phyloP scores from a whole-genome alignment of 1,140 invertebrate species.

The Drosophila neocordata region DNA sequence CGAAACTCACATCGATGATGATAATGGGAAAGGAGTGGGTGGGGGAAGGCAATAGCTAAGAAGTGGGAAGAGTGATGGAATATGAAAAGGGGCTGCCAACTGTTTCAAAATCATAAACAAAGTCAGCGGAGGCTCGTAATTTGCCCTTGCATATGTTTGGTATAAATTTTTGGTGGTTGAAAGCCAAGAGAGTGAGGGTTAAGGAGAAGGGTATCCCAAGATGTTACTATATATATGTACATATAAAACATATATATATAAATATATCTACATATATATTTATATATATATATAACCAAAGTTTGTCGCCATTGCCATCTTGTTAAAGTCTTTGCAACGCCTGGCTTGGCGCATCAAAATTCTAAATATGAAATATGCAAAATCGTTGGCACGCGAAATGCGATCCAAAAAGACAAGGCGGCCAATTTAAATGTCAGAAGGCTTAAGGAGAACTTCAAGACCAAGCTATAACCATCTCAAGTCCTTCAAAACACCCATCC shows the following conservation, averaged over 20 bases:
- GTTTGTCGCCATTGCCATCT: constrained; percentile 3
- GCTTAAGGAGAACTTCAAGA: constrained; percentile 20
- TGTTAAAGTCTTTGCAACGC: constrained; percentile 12
- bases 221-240: not conserved
- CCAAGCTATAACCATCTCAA: not conserved
- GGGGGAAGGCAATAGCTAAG: too few species aligned
- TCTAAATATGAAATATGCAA: constrained; percentile 66
- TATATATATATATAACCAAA: not conserved
- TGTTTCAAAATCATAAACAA: constrained; percentile 35
- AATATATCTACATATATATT: not conserved
- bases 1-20: not conserved
- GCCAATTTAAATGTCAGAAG: constrained; percentile 21
- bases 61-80: not conserved
- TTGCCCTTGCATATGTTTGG: constrained; percentile 51
- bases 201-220: not conserved
- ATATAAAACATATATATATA: not conserved
- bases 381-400: constrained; percentile 62
- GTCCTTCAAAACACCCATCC: not conserved
- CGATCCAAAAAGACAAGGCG: constrained; percentile 21
- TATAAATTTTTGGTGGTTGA: not conserved
- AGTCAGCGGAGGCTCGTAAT: constrained; percentile 40
- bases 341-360: constrained; percentile 60
- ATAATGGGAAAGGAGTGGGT: too few species aligned
- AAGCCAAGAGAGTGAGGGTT: not conserved
- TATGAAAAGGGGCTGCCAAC: constrained; percentile 13